phyloP scores from a whole-genome alignment of 2,797 vertebrate species.

The Eulemur mongoz region DNA sequence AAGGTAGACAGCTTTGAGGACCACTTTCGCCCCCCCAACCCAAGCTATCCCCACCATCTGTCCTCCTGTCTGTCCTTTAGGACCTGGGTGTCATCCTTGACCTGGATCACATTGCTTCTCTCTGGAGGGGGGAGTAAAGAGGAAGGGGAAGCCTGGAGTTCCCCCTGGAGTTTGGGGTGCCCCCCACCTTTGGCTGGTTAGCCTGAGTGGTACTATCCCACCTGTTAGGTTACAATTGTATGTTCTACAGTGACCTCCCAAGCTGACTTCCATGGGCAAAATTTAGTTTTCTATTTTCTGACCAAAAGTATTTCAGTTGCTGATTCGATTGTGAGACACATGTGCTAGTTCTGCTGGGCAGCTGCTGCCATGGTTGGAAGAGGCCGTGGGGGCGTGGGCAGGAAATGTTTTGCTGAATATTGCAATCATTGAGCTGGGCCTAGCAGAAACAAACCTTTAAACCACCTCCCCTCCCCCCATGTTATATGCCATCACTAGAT shows the following conservation, averaged over 20 bases:
- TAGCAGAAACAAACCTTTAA: neutral
- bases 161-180: neutral
- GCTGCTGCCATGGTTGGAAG: neutral
- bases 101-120: neutral
- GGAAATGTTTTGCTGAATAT: neutral
- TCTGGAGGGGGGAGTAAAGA: neutral
- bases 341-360: neutral
- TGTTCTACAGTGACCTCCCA: neutral
- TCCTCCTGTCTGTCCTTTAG: neutral
- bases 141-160: neutral
- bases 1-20: neutral
- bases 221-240: neutral
- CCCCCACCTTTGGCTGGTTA: neutral
- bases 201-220: neutral
- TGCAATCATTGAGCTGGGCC: neutral
- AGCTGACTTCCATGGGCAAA: neutral
- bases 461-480: neutral
- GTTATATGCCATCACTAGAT: neutral
- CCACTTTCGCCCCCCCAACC: neutral
- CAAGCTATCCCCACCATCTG: neutral
- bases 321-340: neutral
- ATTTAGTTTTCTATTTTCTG: neutral
- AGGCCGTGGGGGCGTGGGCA: neutral
- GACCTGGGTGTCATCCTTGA: neutral
- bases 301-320: neutral